Evolutionary conservation across 2,797 vertebrate genomes (phyloP), one percentile per base, ranked within the genome.

Genomic region (Gephyroberyx darwinii): DNA sequence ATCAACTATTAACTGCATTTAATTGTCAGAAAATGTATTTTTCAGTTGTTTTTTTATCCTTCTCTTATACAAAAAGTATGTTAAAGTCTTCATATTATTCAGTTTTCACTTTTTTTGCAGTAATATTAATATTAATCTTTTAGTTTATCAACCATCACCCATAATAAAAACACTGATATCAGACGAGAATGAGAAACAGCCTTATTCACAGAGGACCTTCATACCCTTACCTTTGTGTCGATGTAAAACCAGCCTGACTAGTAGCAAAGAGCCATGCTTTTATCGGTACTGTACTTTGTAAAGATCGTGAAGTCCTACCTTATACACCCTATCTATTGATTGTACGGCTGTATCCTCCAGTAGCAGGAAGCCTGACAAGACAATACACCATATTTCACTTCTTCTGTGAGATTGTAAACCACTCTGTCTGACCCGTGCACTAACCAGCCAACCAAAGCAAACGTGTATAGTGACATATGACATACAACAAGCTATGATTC

Each of bases 171-270:
- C 7, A 77, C 68, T 26, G 68, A 45, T 53, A 55, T 61, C 17
- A 75, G 57, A 82, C 39, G 37, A 69, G 51, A 61, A 39, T 63
- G 71, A 78, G 58, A 41, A 22, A 51, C 17, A 33, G n/a, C 37
- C 35, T 79, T n/a, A 39, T 64, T 81, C 59, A 57, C 55, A 58
- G 48, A 55, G 20, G 65, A 33, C 57, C n/a, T 35, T 66, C 13
- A 43, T 39, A 60, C 71, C 48, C 8, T 58, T 50, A 55, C 50
- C 33, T 71, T 65, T 68, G 64, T 65, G 68, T 81, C 68, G 64
- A 88, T 79, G 66, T 84, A 71, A 90, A 89, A 91, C 87, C 90
- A 91, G 90, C 83, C 73, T 83, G 67, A 82, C 55, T 48, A 72
- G 65, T 79, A 72, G 82, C 74, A 71, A 77, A 86, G 83, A 89